Conservation (phyloP, 1,140 invertebrate species). For the Orius insidiosus region DNA sequence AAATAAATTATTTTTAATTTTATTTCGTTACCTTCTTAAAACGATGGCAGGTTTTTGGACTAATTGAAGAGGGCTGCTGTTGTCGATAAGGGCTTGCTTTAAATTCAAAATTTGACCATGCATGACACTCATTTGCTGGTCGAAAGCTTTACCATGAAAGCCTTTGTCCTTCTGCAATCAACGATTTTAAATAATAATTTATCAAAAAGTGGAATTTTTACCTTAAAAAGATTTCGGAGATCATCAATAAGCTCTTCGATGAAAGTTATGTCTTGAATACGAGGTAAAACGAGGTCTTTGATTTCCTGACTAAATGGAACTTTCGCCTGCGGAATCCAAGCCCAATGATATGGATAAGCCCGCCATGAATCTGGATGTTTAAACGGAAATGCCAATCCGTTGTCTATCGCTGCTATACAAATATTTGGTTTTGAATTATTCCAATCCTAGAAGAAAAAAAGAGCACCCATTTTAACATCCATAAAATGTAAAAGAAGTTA, state of each 20-base stretch:
- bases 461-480: too few relatives aligned
- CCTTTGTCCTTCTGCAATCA: constrained; percentile 80
- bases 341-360: constrained; percentile 99
- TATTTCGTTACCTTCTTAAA: constrained; percentile 73
- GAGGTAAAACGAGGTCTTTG: constrained; percentile 75
- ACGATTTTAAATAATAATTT: background rate
- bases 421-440: constrained; percentile 55
- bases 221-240: constrained; percentile 83
- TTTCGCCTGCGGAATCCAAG: constrained; percentile 93
- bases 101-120: constrained; percentile 95
- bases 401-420: constrained; percentile 93
- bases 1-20: constrained; percentile 10
- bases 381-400: constrained; percentile 97
- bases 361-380: constrained; percentile 99
- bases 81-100: constrained; percentile 89
- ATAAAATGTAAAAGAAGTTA: too few relatives aligned
- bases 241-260: constrained; percentile 97
- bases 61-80: constrained; percentile 86
- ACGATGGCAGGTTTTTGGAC: constrained; percentile 97
- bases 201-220: constrained; percentile 27
- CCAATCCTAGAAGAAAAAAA: constrained; percentile 37
- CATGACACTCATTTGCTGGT: constrained; percentile 97
- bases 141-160: constrained; percentile 88
- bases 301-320: constrained; percentile 83
- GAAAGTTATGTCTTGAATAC: constrained; percentile 82